Evolutionary conservation across 2,113 vertebrate genomes (phyloP).

Genomic region (Acanthochromis polyacanthus): DNA sequence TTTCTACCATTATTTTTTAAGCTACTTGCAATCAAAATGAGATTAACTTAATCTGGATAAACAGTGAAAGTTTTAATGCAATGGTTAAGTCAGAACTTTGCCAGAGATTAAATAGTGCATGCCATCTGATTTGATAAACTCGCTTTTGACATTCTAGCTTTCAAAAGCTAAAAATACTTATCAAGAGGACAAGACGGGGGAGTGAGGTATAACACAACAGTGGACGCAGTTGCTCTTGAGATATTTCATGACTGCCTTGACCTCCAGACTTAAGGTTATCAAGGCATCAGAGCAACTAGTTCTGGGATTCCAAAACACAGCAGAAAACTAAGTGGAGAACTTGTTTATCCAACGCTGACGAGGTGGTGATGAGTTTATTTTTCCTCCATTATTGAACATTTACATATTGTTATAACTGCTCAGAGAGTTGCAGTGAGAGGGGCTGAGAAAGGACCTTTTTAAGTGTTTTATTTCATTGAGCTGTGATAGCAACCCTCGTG

Average conservation of each 20-base stretch:
- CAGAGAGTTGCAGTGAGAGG: conserved; percentile 25
- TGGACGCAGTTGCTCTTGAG: conserved; percentile 45
- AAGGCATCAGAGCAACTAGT: conserved; percentile 67
- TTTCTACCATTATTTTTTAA: conserved; percentile 32
- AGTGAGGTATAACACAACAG: conserved; percentile 46
- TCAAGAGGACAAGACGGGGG: conserved; percentile 9
- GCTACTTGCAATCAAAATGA: not conserved
- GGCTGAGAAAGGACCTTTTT: conserved; percentile 34
- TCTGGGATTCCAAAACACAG: conserved; percentile 49
- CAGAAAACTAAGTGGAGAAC: conserved; percentile 53
- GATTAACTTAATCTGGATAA: not conserved
- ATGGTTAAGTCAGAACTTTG: conserved; percentile 9
- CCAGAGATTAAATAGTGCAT: conserved; percentile 8
- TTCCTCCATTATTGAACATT: conserved; percentile 55
- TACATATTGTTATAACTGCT: conserved; percentile 61
- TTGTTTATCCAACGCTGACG: conserved; percentile 58
- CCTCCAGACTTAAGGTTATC: conserved; percentile 69
- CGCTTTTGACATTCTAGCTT: conserved; percentile 10
- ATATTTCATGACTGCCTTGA: conserved; percentile 66
- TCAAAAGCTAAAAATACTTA: conserved; percentile 24
- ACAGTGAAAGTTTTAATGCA: not conserved
- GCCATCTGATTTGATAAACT: conserved; percentile 14
- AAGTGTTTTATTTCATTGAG: conserved; percentile 40
- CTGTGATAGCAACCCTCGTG: conserved; percentile 40
- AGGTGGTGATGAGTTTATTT: conserved; percentile 47